Evolutionary conservation across 1,140 invertebrate species (phyloP).

Genomic region (Cydia strobilella): DNA sequence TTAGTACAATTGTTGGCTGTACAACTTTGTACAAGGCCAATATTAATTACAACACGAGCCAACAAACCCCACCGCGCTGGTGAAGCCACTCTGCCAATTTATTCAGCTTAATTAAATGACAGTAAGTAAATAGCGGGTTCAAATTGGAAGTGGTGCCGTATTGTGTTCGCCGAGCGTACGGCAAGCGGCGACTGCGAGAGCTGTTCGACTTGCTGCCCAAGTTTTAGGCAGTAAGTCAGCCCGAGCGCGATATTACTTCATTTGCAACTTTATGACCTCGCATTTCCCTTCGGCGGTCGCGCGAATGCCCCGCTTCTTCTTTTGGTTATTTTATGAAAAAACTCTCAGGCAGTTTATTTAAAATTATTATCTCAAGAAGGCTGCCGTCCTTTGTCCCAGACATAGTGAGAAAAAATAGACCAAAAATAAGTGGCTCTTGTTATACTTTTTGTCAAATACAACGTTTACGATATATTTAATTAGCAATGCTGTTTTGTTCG

Average conservation of each 20-base stretch:
- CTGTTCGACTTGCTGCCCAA: constrained; percentile 37
- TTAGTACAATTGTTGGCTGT: constrained; percentile 2
- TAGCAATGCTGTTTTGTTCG: constrained; percentile 38
- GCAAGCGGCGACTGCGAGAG: constrained; percentile 34
- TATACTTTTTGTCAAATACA: constrained; percentile 48
- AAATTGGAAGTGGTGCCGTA: constrained; percentile 42
- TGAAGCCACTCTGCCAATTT: constrained; percentile 40
- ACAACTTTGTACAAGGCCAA: constrained; percentile 40
- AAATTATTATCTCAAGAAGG: constrained; percentile 58
- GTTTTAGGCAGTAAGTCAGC: constrained; percentile 56
- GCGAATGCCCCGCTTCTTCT: constrained; percentile 41
- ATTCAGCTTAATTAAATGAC: constrained; percentile 61
- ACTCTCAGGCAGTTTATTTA: constrained; percentile 52
- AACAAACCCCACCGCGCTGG: constrained; percentile 36
- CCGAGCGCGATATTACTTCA: constrained; percentile 62
- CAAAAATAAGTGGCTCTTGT: constrained; percentile 43
- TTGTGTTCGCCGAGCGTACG: constrained; percentile 36
- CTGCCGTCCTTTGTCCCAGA: constrained; percentile 50
- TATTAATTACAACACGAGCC: constrained; percentile 51
- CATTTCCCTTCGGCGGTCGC: constrained; percentile 49
- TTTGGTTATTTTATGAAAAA: constrained; percentile 58
- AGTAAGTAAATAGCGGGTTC: constrained; percentile 50
- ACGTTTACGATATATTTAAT: constrained; percentile 48
- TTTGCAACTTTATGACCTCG: constrained; percentile 68
- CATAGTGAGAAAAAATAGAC: constrained; percentile 45